Conservation (phyloP, 2,888 invertebrate genomes). For the Anorthoa munda region DNA sequence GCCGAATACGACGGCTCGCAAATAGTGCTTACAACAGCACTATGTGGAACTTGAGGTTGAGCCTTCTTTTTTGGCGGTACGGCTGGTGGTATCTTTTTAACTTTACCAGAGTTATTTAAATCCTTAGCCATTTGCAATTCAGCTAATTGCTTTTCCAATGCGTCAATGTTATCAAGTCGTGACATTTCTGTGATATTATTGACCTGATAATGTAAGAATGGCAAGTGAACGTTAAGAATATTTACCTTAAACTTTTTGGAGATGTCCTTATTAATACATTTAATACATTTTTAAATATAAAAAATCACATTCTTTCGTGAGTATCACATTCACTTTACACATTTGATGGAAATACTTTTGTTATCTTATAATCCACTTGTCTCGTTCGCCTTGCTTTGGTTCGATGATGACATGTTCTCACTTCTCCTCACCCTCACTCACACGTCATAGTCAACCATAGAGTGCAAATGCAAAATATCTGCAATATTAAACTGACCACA, state of each 20-base stretch:
- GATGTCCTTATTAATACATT: constrained; percentile 7
- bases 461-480: constrained; percentile 15
- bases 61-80: constrained; percentile 95
- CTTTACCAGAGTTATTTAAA: constrained; percentile 75
- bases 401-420: constrained; percentile 42
- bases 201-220: constrained; percentile 61
- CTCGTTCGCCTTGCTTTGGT: constrained; percentile 44
- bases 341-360: constrained; percentile 32
- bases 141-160: constrained; percentile 93
- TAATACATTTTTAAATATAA: background rate
- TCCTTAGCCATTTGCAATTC: constrained; percentile 92
- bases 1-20: constrained; percentile 95
- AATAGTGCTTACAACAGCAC: constrained; percentile 93
- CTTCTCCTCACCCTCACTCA: constrained; percentile 35
- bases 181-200: constrained; percentile 78
- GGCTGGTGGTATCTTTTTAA: constrained; percentile 93
- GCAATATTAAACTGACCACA: constrained; percentile 10
- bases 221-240: constrained; percentile 47
- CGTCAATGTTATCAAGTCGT: constrained; percentile 90
- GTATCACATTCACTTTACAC: constrained; percentile 36
- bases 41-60: constrained; percentile 93
- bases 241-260: constrained; percentile 53
- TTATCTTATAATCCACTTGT: constrained; percentile 50
- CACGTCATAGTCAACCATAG: constrained; percentile 54
- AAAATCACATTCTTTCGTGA: constrained; percentile 21